Evolutionary conservation across 2,888 invertebrate genomes (phyloP).

Genomic region (Geotrupes spiniger): DNA sequence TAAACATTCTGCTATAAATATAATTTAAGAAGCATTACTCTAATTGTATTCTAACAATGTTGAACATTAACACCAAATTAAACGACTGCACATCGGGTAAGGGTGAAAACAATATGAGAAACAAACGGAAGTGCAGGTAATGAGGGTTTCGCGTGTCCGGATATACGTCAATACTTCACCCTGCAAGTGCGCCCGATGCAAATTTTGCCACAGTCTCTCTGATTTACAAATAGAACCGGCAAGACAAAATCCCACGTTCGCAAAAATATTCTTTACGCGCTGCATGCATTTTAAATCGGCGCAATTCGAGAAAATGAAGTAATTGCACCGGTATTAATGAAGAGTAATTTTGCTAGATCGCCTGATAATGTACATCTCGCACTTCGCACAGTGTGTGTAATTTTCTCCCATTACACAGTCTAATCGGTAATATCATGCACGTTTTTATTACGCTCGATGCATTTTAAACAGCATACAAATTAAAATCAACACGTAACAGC

Average conservation of each 20-base stretch:
- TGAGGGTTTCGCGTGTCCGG: slow-evolving; percentile 40
- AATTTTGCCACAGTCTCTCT: slow-evolving; percentile 11
- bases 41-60: slow-evolving; percentile 14
- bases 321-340: slow-evolving; percentile 14
- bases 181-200: slow-evolving; percentile 20
- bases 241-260: no score
- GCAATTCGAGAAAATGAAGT: no score
- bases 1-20: slow-evolving; percentile 9
- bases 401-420: slow-evolving; percentile 18
- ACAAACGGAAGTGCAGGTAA: slow-evolving; percentile 40
- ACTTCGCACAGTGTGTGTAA: slow-evolving; percentile 15
- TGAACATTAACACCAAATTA: slow-evolving; percentile 33
- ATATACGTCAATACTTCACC: slow-evolving; percentile 36
- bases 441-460: slow-evolving; percentile 19
- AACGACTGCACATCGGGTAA: slow-evolving; percentile 32
- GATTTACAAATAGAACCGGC: slow-evolving; percentile 4
- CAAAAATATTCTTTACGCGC: no score
- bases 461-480: slow-evolving; percentile 20
- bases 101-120: slow-evolving; percentile 41
- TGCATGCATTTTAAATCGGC: no score
- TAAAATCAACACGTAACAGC: slow-evolving; percentile 19
- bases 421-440: slow-evolving; percentile 15
- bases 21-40: slow-evolving; percentile 13
- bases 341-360: slow-evolving; percentile 17
- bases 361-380: slow-evolving; percentile 20